Conservation (phyloP, 2,113 vertebrate genomes). For the Ginglymostoma cirratum region DNA sequence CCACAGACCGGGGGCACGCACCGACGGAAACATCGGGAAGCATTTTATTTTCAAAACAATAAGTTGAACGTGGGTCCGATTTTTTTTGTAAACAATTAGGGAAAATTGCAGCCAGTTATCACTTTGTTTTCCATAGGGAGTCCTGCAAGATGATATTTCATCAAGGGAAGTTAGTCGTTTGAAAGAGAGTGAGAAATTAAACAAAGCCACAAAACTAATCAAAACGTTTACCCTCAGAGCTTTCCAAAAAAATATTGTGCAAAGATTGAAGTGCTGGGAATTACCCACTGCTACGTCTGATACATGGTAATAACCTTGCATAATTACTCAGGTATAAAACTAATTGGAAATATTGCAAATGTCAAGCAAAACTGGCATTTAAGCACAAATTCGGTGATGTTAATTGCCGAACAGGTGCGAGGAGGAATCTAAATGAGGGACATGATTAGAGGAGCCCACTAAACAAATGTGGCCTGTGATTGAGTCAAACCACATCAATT, state of each 20-base stretch:
- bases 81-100: not conserved
- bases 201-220: constrained; percentile 18
- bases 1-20: not conserved
- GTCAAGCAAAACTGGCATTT: constrained; percentile 35
- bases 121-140: not conserved
- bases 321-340: constrained; percentile 37
- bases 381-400: constrained; percentile 34
- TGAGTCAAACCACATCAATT: constrained; percentile 30
- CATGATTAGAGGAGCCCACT: constrained; percentile 17
- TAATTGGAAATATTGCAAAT: constrained; percentile 37
- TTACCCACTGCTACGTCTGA: not conserved
- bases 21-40: not conserved
- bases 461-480: constrained; percentile 36
- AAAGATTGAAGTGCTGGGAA: constrained; percentile 32
- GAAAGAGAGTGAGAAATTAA: not conserved
- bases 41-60: not conserved
- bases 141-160: not conserved
- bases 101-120: constrained; percentile 19
- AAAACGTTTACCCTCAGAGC: constrained; percentile 14
- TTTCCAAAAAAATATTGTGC: constrained; percentile 14
- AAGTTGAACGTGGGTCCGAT: not conserved
- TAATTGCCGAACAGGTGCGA: constrained; percentile 37
- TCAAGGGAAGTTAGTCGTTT: not conserved
- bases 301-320: constrained; percentile 29
- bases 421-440: constrained; percentile 27